Base-by-base conservation (phyloP, 2,113 vertebrate species). In the Carassius carassius region DNA sequence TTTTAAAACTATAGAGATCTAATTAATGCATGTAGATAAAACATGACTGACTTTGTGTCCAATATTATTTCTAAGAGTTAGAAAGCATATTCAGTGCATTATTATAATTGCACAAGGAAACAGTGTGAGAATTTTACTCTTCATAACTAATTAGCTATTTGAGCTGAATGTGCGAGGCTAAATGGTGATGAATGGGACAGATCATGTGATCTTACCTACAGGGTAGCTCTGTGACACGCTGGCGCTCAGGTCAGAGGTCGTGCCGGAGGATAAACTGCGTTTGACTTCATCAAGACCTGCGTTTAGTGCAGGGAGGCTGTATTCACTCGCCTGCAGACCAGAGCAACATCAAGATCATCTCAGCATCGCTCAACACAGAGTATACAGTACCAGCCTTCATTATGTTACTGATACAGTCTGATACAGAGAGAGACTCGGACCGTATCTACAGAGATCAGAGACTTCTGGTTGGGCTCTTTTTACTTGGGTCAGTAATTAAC, bases 271-370 rank as follows among this genome's bases (percentile, higher is more conserved):
- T 95, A 99, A 95, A 95, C 97, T 98, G 88, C 97, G 97, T 93
- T 99, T 99, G 93, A 97, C 98, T 96, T 99, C 98, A 94, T 99
- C 97, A 93, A 99, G 95, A 92, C 97, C 97, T 92, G 97, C 94
- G 96, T 97, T 98, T 94, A 98, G 96, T 92, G 95, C 95, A 92
- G 98, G 97, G 92, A 99, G 97, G 91, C 97, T 96, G 94, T 99
- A 99, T 93, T 99, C 98, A 89, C 97, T 98, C 93, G 97, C 95
- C 98, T 99, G 95, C 92, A 91, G 91, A 91, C 85, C 63, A 58
- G 54, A 58, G 73, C 17, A 79, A 91, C 90, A 91, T 90, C 90
- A 89, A 35, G 2, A 17, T 69, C 32, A 2, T 1, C 0, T 91
- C 90, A 93, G 89, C 91, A 91, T 88, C 86, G 89, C 91, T 69